These are phyloP conservation scores for Drosophila fuyamai DNA, from an alignment of 1,140 invertebrate genomes.

Conservation along the genomic window DNA sequence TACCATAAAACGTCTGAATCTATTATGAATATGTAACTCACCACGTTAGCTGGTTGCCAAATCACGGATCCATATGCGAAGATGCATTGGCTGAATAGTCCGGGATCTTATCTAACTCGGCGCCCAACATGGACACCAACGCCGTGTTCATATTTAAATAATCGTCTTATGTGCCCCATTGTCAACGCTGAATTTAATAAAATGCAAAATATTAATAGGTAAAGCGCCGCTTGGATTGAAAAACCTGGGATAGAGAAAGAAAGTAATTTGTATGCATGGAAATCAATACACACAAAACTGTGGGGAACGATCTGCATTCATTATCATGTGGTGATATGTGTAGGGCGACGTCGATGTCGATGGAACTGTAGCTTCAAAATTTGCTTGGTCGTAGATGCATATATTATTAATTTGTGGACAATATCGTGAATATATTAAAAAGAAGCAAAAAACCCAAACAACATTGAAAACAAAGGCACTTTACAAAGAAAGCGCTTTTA, in stretches of 20 bases:
- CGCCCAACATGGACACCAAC: conserved; percentile 31
- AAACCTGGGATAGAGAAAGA: conserved; percentile 54
- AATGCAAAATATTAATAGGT: conserved; percentile 78
- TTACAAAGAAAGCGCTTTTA: no score
- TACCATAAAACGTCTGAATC: conserved; percentile 65
- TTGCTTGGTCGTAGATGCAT: conserved; percentile 40
- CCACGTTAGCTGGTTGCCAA: conserved; percentile 59
- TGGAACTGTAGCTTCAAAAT: neutral
- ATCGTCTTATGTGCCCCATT: conserved; percentile 62
- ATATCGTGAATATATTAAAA: conserved; percentile 22
- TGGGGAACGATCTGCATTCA: conserved; percentile 47
- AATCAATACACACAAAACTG: conserved; percentile 17
- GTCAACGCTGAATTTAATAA: conserved; percentile 55
- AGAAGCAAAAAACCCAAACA: no score
- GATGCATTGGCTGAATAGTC: conserved; percentile 46
- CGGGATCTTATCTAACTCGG: conserved; percentile 62
- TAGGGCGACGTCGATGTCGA: conserved; percentile 18
- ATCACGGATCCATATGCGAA: conserved; percentile 70
- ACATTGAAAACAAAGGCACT: no score
- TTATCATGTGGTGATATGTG: conserved; percentile 49
- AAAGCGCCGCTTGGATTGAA: conserved; percentile 34
- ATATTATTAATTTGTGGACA: conserved; percentile 54
- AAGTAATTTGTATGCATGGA: conserved; percentile 65
- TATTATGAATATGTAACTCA: conserved; percentile 62
- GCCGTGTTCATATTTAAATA: conserved; percentile 64